These are phyloP conservation scores for Temnothorax curvispinosus DNA, from an alignment of 1,140 invertebrate genomes.

Conservation along the genomic window DNA sequence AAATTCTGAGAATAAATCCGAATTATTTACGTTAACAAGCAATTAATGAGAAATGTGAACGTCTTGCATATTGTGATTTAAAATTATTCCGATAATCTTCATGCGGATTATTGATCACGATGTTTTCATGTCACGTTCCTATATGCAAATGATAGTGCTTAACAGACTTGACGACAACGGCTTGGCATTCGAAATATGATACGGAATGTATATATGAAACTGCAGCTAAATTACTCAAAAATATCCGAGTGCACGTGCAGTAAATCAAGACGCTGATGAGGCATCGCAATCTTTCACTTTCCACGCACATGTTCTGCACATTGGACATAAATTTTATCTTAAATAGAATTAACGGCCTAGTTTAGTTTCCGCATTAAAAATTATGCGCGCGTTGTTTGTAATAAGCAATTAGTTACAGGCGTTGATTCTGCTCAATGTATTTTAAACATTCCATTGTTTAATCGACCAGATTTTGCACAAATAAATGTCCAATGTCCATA, in stretches of 20 bases:
- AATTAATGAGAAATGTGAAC: neutral
- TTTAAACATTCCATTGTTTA: neutral
- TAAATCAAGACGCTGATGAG: conserved; percentile 37
- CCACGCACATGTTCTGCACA: neutral
- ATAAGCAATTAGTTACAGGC: neutral
- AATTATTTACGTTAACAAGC: neutral
- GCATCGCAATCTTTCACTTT: conserved; percentile 1
- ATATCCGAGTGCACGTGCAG: conserved; percentile 34
- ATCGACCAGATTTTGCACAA: neutral
- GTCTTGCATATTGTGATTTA: neutral
- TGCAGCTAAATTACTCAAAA: neutral
- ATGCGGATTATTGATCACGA: neutral
- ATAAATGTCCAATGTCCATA: neutral
- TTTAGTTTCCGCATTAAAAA: neutral
- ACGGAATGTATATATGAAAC: conserved; percentile 11
- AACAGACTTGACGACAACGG: conserved; percentile 13
- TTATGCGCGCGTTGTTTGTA: neutral
- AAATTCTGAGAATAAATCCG: neutral
- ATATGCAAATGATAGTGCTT: conserved; percentile 49
- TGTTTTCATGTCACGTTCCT: conserved; percentile 36
- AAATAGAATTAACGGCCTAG: neutral
- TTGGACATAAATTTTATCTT: conserved; percentile 24
- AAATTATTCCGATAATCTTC: neutral
- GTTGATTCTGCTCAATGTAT: neutral
- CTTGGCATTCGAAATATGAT: conserved; percentile 21